Conservation (phyloP, 2,113 vertebrate genomes). For the Nyctereutes procyonoides region DNA sequence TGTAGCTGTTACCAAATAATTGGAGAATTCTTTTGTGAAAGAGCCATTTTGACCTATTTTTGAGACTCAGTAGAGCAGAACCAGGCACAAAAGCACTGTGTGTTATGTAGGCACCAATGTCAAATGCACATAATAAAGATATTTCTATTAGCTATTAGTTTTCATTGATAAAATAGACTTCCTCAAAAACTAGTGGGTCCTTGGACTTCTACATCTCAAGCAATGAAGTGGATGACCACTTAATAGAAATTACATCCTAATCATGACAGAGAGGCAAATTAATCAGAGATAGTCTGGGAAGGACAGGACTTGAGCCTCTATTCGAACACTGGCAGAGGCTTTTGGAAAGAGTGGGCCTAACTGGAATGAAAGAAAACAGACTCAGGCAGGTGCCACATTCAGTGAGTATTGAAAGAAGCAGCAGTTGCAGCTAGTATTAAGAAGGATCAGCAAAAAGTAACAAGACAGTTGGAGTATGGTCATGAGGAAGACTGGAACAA, state of each 20-base stretch:
- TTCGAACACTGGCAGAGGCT: background rate
- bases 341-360: background rate
- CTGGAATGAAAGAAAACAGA: background rate
- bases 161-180: conserved; percentile 17
- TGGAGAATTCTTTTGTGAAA: background rate
- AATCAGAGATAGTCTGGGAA: background rate
- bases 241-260: background rate
- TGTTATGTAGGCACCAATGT: background rate
- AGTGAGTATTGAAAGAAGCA: background rate
- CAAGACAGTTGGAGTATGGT: background rate
- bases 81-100: background rate
- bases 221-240: background rate
- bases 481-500: background rate
- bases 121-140: background rate
- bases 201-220: background rate
- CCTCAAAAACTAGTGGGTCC: background rate
- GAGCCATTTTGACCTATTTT: background rate
- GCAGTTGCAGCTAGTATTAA: background rate
- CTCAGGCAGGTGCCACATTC: background rate
- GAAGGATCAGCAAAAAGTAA: background rate
- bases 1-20: background rate
- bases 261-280: background rate
- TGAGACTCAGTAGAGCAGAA: background rate
- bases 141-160: background rate
- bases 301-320: background rate